These are phyloP conservation scores for Synergus itoensis DNA, from an alignment of 2,888 invertebrate genomes.

Conservation along the genomic window DNA sequence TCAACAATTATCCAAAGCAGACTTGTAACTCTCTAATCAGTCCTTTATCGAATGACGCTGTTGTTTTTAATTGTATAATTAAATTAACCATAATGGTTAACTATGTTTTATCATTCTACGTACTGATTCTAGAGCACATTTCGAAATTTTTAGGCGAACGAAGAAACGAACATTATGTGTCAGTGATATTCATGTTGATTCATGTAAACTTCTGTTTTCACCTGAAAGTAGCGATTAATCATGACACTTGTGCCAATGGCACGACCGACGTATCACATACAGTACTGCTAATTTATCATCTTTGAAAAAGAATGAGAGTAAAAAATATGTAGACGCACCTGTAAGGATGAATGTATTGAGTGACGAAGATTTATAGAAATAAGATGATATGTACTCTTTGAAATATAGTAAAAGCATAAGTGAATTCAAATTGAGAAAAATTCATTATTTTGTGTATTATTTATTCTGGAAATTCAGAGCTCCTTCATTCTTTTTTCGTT, in stretches of 20 bases:
- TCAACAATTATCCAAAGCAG: constrained; percentile 14
- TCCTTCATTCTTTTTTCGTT: too few species aligned
- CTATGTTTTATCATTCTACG: constrained; percentile 22
- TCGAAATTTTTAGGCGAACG: constrained; percentile 21
- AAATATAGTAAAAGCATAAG: constrained; percentile 62
- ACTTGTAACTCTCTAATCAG: not conserved
- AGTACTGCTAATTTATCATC: constrained; percentile 35
- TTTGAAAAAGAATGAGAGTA: constrained; percentile 24
- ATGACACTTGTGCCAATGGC: constrained; percentile 40
- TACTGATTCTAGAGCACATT: constrained; percentile 22
- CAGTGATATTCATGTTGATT: constrained; percentile 26
- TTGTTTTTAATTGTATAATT: constrained; percentile 11
- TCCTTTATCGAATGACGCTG: constrained; percentile 23
- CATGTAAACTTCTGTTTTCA: constrained; percentile 7
- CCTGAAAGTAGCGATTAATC: constrained; percentile 36
- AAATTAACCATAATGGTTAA: not conserved
- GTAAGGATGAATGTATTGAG: constrained; percentile 41
- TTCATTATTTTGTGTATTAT: not conserved
- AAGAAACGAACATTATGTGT: constrained; percentile 1
- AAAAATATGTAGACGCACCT: constrained; percentile 5
- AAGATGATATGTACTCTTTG: constrained; percentile 64
- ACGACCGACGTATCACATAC: constrained; percentile 14
- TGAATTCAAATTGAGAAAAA: constrained; percentile 51
- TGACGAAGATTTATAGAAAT: constrained; percentile 56
- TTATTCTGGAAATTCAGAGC: not conserved